phyloP scores from a whole-genome alignment of 2,888 invertebrate species.

The Mimumesa dahlbomi region DNA sequence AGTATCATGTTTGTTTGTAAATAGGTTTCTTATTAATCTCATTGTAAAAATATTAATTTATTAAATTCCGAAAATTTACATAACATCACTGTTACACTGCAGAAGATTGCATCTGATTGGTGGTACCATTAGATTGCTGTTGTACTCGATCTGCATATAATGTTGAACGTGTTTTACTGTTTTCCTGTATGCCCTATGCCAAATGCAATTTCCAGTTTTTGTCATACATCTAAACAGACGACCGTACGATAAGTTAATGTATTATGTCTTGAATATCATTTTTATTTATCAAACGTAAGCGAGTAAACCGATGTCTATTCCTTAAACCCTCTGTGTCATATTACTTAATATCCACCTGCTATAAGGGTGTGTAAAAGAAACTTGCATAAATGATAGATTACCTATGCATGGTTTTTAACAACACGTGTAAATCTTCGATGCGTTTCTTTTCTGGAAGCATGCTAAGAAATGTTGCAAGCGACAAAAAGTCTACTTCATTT shows the following conservation, averaged over 20 bases:
- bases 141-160: slow-evolving; percentile 84
- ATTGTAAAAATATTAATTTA: slow-evolving; percentile 78
- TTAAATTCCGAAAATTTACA: slow-evolving; percentile 69
- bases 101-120: slow-evolving; percentile 73
- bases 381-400: slow-evolving; percentile 34
- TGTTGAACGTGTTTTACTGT: slow-evolving; percentile 85
- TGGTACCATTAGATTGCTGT: slow-evolving; percentile 77
- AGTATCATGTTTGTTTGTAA: slow-evolving; percentile 78
- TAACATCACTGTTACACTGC: slow-evolving; percentile 67
- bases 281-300: slow-evolving; percentile 69
- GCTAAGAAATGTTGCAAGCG: slow-evolving; percentile 76
- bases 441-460: slow-evolving; percentile 76
- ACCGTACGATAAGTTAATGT: slow-evolving; percentile 73
- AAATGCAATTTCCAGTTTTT: slow-evolving; percentile 81
- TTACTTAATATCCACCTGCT: slow-evolving; percentile 50
- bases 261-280: slow-evolving; percentile 69
- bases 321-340: slow-evolving; percentile 56
- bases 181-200: slow-evolving; percentile 86
- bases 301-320: slow-evolving; percentile 66
- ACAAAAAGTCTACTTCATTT: slow-evolving; percentile 76
- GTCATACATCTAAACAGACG: slow-evolving; percentile 81
- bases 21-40: slow-evolving; percentile 76
- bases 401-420: slow-evolving; percentile 78
- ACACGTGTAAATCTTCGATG: slow-evolving; percentile 74
- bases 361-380: slow-evolving; percentile 30